Evolutionary conservation across 1,140 invertebrate genomes (phyloP).

Genomic region (Saccostrea cuccullata): DNA sequence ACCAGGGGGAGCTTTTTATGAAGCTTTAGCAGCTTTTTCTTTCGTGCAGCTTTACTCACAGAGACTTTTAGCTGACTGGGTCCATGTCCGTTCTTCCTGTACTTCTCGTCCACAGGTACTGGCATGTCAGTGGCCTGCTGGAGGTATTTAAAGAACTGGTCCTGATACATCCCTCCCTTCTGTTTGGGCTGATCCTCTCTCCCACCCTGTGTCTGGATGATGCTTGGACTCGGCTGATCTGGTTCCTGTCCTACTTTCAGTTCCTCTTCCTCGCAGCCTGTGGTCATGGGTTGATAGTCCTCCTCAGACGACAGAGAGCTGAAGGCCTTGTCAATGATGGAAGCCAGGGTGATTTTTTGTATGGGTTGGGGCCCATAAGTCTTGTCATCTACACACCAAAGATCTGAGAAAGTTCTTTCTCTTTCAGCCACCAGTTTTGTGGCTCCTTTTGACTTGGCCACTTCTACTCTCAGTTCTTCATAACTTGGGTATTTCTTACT

Average conservation of each 20-base stretch:
- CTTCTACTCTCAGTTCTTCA: conserved; percentile 4
- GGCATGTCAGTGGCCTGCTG: not conserved
- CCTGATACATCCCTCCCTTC: not conserved
- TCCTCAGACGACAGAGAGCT: not conserved
- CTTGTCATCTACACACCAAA: conserved; percentile 9
- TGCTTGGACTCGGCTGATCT: not conserved
- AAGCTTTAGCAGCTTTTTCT: conserved; percentile 9
- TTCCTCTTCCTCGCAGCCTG: not conserved
- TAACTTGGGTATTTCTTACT: not conserved
- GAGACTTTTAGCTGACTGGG: not conserved
- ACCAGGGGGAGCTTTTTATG: conserved; percentile 39
- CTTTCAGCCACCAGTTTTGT: conserved; percentile 2
- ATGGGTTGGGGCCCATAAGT: conserved; percentile 8
- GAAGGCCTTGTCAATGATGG: conserved; percentile 48
- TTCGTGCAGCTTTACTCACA: not conserved
- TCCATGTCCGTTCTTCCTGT: not conserved
- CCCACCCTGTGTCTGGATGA: not conserved
- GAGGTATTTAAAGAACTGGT: conserved; percentile 15
- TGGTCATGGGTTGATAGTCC: not conserved
- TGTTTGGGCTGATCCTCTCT: not conserved
- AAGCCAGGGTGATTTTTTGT: conserved; percentile 40
- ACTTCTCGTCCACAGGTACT: not conserved
- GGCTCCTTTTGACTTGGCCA: conserved; percentile 5
- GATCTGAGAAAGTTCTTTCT: not conserved
- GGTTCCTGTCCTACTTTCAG: not conserved